Base-by-base conservation (phyloP, 1,140 invertebrate species). In the Macrotrachela quadricornifera region DNA sequence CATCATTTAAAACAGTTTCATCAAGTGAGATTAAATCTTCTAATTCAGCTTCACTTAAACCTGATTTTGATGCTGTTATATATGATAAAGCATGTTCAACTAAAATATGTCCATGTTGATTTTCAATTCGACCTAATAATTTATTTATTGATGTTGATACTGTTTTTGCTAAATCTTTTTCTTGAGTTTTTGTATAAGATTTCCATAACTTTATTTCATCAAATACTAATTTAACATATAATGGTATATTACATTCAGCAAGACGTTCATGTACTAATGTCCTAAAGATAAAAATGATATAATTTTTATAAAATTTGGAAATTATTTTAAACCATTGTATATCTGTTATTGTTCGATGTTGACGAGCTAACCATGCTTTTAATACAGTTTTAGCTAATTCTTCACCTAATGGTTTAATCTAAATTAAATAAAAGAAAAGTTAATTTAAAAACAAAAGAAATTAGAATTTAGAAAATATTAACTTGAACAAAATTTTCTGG, bases 101-200 rank as follows among this genome's bases (percentile, higher is more conserved):
- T 21, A 94, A 69, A 1, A 88, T 79, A 54, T 84, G 78, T 1
- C 87, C 87, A 62, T 94, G 87, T 74, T 82, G 64, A 15, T 70
- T 85, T 69, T 92, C 87, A 55, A 91, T 87, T 58, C 85, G 75
- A 61, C 91, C 85, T 64, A 91, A 91, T 1, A 94, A 71, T 78
- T 92, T 84, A 79, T 91, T 91, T 60, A 96, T 96, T 14, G 83
- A 87, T 63, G 95, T 88, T 80, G 91, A 92, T 0, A 96, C 88
- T 9, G 84, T 91, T 30, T 81, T 83, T 0, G 87, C 85, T 40
- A 95, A 71, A 60, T 83, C 79, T 0, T 86, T 92, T 59, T 88
- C 85, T 57, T 84, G 80, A 0, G 84, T 81, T 65, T 84, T 84
- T 0, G 86, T 91, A 64, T 95, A 96, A 55, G 87, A 94, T 47